These are phyloP conservation scores for Natator depressus DNA, from an alignment of 2,113 vertebrate genomes.

Conservation along the genomic window DNA sequence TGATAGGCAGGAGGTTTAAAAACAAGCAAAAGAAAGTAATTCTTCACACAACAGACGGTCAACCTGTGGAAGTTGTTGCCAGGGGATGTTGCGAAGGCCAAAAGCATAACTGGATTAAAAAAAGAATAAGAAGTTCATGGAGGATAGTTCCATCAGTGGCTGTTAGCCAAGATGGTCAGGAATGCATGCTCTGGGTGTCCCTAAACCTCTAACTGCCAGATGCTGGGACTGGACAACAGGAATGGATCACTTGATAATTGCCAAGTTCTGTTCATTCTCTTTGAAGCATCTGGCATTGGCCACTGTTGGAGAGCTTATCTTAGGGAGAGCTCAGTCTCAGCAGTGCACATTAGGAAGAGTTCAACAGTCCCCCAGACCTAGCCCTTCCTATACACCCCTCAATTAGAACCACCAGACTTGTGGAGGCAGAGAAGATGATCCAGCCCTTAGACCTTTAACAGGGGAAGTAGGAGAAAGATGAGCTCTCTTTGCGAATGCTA, in stretches of 20 bases:
- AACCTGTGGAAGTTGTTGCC: too few species aligned
- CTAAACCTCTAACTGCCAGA: neutral
- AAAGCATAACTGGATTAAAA: neutral
- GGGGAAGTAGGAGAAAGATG: neutral
- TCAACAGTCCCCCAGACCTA: neutral
- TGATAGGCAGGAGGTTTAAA: too few species aligned
- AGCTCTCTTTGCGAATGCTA: too few species aligned
- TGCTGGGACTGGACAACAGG: neutral
- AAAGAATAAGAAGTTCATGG: neutral
- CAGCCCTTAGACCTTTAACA: neutral
- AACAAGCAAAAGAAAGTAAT: too few species aligned
- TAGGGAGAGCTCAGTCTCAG: neutral
- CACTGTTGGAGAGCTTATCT: neutral
- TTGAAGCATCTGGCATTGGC: neutral
- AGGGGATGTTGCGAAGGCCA: neutral
- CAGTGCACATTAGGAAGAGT: neutral
- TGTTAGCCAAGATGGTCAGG: neutral
- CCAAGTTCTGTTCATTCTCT: neutral
- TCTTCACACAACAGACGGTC: too few species aligned
- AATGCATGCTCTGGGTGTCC: neutral
- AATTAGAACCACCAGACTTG: neutral
- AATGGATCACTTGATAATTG: neutral
- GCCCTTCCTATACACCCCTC: neutral
- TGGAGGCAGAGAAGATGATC: neutral
- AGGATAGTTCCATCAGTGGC: neutral